Conservation (phyloP, 2,113 vertebrate genomes). For the Ceuthmochares aereus region DNA sequence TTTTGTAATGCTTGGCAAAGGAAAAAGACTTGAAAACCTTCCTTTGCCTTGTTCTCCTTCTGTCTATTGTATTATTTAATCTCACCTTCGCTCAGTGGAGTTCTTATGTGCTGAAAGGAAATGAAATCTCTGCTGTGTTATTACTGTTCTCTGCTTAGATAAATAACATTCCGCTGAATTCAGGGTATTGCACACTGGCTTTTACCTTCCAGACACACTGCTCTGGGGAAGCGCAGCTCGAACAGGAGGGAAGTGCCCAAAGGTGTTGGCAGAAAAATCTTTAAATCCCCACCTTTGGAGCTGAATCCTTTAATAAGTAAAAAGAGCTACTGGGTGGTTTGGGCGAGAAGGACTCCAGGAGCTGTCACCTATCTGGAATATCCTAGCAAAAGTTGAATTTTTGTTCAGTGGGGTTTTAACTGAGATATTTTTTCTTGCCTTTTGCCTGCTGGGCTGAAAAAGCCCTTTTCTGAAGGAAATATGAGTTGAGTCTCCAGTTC, state of each 20-base stretch:
- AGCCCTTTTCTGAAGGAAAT: neutral
- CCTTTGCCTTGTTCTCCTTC: neutral
- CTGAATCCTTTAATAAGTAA: neutral
- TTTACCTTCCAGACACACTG: neutral
- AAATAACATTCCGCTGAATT: neutral
- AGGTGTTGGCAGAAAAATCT: neutral
- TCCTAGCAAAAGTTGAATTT: neutral
- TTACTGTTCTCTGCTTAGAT: conserved; percentile 21
- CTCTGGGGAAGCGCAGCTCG: neutral
- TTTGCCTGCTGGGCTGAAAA: neutral
- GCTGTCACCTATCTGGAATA: neutral
- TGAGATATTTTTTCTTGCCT: neutral
- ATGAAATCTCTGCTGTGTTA: conserved; percentile 37
- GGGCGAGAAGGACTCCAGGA: neutral
- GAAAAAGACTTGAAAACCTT: neutral
- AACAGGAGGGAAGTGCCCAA: neutral
- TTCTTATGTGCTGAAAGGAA: conserved; percentile 31
- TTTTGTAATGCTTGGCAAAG: neutral
- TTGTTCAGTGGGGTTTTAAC: neutral
- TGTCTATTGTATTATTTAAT: conserved; percentile 31
- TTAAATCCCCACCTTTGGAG: neutral
- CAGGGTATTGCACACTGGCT: neutral
- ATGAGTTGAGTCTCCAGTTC: neutral
- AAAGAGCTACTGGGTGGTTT: neutral
- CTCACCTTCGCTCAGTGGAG: neutral